These are phyloP conservation scores for Rhingia campestris DNA, from an alignment of 2,888 invertebrate species.

Conservation along the genomic window DNA sequence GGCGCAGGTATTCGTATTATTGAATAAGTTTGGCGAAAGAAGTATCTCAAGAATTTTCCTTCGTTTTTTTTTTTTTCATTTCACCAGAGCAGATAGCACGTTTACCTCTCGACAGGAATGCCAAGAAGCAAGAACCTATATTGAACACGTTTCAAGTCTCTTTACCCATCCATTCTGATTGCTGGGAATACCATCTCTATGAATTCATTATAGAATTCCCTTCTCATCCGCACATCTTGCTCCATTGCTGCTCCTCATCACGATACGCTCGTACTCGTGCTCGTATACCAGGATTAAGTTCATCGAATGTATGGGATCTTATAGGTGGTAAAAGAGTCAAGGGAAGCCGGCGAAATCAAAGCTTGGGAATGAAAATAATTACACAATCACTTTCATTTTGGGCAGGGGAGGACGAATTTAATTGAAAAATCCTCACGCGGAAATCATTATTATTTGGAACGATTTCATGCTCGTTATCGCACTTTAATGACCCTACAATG, in stretches of 20 bases:
- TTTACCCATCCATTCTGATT: conserved; percentile 7
- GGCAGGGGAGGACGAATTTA: conserved; percentile 26
- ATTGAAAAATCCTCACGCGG: conserved; percentile 45
- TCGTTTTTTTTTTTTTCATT: too few relatives aligned
- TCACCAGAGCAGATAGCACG: conserved; percentile 52
- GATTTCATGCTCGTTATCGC: conserved; percentile 63
- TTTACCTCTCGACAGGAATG: conserved; percentile 61
- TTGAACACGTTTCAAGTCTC: conserved; percentile 55
- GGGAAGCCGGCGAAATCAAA: conserved; percentile 3
- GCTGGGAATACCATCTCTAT: conserved; percentile 26
- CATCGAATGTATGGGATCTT: not conserved
- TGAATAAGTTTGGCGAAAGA: conserved; percentile 66
- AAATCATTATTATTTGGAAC: conserved; percentile 57
- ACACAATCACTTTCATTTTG: conserved; percentile 28
- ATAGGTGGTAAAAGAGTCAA: conserved; percentile 20
- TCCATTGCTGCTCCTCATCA: conserved; percentile 18
- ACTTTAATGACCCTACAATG: conserved; percentile 48
- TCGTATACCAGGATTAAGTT: not conserved
- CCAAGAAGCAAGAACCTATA: conserved; percentile 37
- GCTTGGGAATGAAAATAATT: conserved; percentile 5
- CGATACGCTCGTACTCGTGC: not conserved
- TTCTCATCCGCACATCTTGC: conserved; percentile 21
- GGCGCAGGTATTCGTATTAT: conserved; percentile 56
- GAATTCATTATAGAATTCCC: conserved; percentile 67
- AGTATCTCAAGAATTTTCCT: conserved; percentile 60